Percentiles rank a stretch among this genome's conserved stretches.
These are phyloP conservation scores for Myxocyprinus asiaticus DNA, from an alignment of 2,113 vertebrate species.

Conservation along the genomic window DNA sequence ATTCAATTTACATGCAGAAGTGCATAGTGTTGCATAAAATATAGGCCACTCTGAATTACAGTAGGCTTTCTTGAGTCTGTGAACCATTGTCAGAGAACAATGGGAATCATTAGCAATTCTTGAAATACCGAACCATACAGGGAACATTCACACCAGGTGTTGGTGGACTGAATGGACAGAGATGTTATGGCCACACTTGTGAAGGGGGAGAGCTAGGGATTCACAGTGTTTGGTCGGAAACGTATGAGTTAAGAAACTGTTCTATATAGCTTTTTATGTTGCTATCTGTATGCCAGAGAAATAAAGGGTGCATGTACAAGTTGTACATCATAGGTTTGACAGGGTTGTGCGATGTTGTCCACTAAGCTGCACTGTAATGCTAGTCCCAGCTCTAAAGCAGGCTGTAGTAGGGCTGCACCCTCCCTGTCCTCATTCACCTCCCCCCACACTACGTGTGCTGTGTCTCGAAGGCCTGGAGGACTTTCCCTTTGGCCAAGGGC, in stretches of 20 bases:
- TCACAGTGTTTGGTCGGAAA: constrained; percentile 1
- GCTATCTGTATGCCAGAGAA: constrained; percentile 68
- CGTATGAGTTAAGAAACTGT: background rate
- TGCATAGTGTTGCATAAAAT: constrained; percentile 61
- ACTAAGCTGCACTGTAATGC: constrained; percentile 67
- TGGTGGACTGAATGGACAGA: constrained; percentile 37
- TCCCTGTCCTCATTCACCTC: constrained; percentile 35
- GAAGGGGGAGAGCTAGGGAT: background rate
- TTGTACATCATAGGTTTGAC: constrained; percentile 61
- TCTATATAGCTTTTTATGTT: no score
- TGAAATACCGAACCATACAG: constrained; percentile 25
- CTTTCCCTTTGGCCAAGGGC: constrained; percentile 27
- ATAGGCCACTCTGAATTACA: constrained; percentile 33
- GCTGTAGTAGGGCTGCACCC: background rate
- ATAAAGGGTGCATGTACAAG: constrained; percentile 75
- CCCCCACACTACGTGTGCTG: constrained; percentile 50
- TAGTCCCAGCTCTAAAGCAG: constrained; percentile 65
- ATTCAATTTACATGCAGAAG: constrained; percentile 65
- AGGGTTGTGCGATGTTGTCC: constrained; percentile 59
- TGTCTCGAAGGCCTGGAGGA: constrained; percentile 54
- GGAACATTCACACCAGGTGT: constrained; percentile 44
- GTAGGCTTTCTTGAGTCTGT: background rate
- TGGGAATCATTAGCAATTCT: constrained; percentile 32
- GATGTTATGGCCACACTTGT: constrained; percentile 34
- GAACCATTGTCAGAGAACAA: constrained; percentile 15